Conservation (phyloP, 2,113 vertebrate species). For the Ciconia stormi region DNA sequence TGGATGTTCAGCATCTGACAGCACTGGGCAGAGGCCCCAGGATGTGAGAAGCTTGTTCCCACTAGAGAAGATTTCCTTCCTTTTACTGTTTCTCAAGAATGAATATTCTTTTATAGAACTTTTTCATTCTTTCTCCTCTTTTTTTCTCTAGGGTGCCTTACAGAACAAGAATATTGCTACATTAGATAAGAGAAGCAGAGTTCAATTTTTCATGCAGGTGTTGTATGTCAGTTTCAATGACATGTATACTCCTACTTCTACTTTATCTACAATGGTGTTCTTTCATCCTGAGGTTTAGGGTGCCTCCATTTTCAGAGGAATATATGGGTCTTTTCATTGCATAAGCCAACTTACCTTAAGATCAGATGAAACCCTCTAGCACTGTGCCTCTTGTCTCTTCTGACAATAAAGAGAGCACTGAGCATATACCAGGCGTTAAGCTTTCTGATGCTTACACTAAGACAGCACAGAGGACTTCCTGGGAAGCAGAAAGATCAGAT, state of each 20-base stretch:
- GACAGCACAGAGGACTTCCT: background rate
- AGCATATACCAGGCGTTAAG: background rate
- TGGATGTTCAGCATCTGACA: background rate
- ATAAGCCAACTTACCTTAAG: background rate
- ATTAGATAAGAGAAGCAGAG: background rate
- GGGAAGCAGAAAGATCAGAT: background rate
- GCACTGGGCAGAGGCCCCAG: fast-evolving
- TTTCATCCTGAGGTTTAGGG: background rate
- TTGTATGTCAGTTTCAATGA: background rate
- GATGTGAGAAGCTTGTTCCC: fast-evolving
- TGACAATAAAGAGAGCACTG: background rate
- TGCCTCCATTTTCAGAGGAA: background rate
- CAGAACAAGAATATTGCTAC: too few species aligned
- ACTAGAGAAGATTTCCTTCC: background rate
- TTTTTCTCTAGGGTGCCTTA: background rate
- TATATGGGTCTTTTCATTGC: background rate
- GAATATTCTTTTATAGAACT: background rate
- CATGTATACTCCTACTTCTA: background rate
- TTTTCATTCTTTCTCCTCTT: background rate
- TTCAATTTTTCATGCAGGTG: background rate
- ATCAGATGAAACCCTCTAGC: background rate
- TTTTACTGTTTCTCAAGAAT: background rate
- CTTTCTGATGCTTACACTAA: background rate
- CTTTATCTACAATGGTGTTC: background rate
- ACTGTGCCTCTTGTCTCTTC: background rate